Conservation (phyloP, 2,888 invertebrate genomes). For the Acanthoscelides obtectus region DNA sequence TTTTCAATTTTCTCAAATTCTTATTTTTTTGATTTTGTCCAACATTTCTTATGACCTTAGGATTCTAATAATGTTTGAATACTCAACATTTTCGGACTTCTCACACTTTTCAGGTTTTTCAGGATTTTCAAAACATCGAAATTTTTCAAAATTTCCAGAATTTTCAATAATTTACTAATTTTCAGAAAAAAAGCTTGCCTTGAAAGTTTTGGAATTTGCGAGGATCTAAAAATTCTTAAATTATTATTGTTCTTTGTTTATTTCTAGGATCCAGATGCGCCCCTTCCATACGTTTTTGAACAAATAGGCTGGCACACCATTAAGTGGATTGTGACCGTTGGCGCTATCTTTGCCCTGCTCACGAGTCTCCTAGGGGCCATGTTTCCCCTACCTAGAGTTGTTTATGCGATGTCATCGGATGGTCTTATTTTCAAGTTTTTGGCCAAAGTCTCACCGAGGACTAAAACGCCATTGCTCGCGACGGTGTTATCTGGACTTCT, state of each 20-base stretch:
- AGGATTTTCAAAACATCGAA: too few relatives aligned
- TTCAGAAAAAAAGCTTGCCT: too few relatives aligned
- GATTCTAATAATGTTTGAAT: too few relatives aligned
- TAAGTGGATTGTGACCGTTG: constrained; percentile 86
- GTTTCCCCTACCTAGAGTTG: constrained; percentile 81
- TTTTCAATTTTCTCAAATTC: too few relatives aligned
- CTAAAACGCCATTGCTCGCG: constrained; percentile 75
- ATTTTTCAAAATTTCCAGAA: too few relatives aligned
- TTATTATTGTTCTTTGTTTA: not conserved
- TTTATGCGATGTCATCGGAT: constrained; percentile 89
- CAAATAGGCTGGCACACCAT: constrained; percentile 70
- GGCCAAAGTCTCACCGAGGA: constrained; percentile 64
- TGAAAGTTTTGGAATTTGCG: too few relatives aligned
- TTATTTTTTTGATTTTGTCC: too few relatives aligned
- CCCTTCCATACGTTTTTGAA: constrained; percentile 82
- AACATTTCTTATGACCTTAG: too few relatives aligned
- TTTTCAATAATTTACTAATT: too few relatives aligned
- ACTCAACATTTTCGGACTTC: too few relatives aligned
- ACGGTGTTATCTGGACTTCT: constrained; percentile 72
- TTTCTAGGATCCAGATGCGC: constrained; percentile 72
- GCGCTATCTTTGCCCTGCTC: constrained; percentile 87
- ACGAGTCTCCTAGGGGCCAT: constrained; percentile 83
- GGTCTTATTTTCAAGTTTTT: constrained; percentile 76
- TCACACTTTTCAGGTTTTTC: too few relatives aligned
- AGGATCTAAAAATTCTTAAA: too few relatives aligned